A percentile compares a stretch with the other conserved stretches of the same genome.
These are phyloP conservation scores for Clanis bilineata DNA, from an alignment of 2,888 invertebrate species.

Conservation along the genomic window DNA sequence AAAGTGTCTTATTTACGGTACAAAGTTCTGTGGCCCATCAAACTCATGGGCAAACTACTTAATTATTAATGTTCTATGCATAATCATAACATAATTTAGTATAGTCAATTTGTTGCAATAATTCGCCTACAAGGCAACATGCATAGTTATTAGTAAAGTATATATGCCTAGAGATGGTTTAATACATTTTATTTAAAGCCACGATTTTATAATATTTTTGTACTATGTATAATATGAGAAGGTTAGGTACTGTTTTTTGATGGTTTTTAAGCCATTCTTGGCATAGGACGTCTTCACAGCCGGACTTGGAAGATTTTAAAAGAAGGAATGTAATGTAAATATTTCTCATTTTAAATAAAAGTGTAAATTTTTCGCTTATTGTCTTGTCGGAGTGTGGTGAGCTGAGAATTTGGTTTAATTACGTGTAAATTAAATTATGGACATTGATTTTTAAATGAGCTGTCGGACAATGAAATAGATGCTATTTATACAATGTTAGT, in stretches of 20 bases:
- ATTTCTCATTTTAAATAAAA: constrained; percentile 54
- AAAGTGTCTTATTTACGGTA: constrained; percentile 6
- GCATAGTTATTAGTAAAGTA: constrained; percentile 23
- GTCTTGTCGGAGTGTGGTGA: constrained; percentile 49
- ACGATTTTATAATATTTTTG: constrained; percentile 64
- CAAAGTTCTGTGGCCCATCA: background rate
- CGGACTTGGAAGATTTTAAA: constrained; percentile 25
- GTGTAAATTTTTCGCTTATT: constrained; percentile 45
- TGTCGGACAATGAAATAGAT: background rate
- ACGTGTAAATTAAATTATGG: background rate
- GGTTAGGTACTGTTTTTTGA: constrained; percentile 18
- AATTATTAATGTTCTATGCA: constrained; percentile 37
- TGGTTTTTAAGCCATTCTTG: constrained; percentile 38
- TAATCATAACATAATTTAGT: constrained; percentile 57
- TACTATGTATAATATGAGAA: constrained; percentile 53
- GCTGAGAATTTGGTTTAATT: constrained; percentile 31
- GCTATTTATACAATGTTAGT: too few species aligned
- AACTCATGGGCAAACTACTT: constrained; percentile 9
- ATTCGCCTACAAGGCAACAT: constrained; percentile 63
- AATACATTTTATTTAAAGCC: constrained; percentile 53
- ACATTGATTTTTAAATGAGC: background rate
- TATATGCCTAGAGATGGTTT: constrained; percentile 33
- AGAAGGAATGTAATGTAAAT: constrained; percentile 53
- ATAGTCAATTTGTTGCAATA: constrained; percentile 75
- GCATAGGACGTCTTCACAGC: constrained; percentile 32